Conservation (phyloP, 2,113 vertebrate species). For the Haplotaxodon microlepis region DNA sequence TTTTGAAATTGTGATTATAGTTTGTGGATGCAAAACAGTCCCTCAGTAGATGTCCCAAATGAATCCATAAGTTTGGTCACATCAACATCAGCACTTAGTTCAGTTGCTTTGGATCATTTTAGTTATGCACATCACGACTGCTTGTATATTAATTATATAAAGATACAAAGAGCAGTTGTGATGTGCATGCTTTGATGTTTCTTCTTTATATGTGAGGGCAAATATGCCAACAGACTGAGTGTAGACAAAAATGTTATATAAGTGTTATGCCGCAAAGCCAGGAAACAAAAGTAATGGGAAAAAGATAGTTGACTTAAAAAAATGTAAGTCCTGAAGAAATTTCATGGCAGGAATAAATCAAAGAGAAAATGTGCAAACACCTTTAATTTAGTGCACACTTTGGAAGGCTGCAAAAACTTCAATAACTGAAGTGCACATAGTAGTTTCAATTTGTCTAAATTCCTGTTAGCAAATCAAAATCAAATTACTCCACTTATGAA, state of each 20-base stretch:
- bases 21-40: neutral
- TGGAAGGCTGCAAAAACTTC: neutral
- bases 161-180: neutral
- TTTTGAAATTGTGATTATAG: neutral
- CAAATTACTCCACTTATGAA: neutral
- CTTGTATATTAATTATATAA: neutral
- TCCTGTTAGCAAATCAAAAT: neutral
- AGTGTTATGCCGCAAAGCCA: neutral
- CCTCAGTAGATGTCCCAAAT: neutral
- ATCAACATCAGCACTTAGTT: neutral
- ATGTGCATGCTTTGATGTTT: neutral
- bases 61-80: fast-evolving
- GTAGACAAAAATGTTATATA: neutral
- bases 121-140: fast-evolving
- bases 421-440: neutral
- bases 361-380: fast-evolving
- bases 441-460: neutral
- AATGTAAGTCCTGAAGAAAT: neutral
- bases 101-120: neutral
- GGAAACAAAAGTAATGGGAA: neutral
- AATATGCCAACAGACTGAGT: neutral
- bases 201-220: neutral
- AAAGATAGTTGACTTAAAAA: neutral
- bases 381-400: neutral
- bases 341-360: neutral